Base-by-base conservation (phyloP, 1,140 invertebrate genomes). In the Pogonognathellus flavescens region DNA sequence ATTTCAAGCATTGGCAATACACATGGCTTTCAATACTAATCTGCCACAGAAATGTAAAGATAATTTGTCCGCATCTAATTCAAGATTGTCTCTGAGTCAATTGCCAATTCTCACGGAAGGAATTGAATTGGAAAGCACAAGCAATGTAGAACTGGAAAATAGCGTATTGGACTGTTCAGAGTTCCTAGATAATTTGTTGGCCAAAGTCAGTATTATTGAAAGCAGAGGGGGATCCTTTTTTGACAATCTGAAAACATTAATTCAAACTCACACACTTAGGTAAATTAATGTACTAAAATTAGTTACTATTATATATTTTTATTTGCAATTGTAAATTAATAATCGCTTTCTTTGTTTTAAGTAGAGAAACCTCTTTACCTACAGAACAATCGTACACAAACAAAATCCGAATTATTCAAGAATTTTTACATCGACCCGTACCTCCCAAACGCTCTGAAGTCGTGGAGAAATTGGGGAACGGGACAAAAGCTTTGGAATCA, bases 401-500 rank as follows among this genome's bases (percentile, higher is more conserved):
- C 57, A 86, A 86, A 80, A 10, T 86, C 41, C 66, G 62, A 16
- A 80, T 66, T 31, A 83, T 83, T 62, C 55, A 72, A 16, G 85
- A 86, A 50, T 86, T 86, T 53, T 53, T 86, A n/a, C 25, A 72
- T 50, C n/a, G 85, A 60, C 41, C 82, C 80, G 62, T 83, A 31
- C 66, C 82, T 31, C 85, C 85, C 0, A 62, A 66, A 25, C 41
- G 66, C 83, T 20, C 84, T 82, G 92, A 93, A 89, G 91, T 95
- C 8, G 90, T 93, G 76, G 89, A 91, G 31, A 88, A 90, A 81
- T 90, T 95, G 59, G 95, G 95, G 13, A 93, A 93, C 90, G 91
- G 91, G 84, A 91, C 94, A 8, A 90, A 92, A 83, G 95, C 95
- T 8, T 89, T 94, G 41, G 91, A 93, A 88, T 95, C 95, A 1